Evolutionary conservation across 2,797 vertebrate species (phyloP), one percentile per base, ranked within the genome.

Genomic region (Neopelma chrysocephalum): DNA sequence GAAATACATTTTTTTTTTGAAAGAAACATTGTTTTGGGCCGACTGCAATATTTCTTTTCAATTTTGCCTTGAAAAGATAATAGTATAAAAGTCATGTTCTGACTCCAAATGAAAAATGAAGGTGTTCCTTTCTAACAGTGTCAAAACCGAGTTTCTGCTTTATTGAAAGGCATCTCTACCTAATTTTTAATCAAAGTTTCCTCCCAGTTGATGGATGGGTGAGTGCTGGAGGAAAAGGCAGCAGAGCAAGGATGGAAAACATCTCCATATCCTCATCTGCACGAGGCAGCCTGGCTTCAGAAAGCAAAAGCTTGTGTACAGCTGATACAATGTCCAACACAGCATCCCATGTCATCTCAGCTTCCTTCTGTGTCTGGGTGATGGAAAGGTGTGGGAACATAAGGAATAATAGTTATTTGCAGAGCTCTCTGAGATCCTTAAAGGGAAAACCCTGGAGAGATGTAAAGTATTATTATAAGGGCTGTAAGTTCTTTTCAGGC

Each of bases 401-500:
- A 29, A 84, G 79, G 88, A 82, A 79, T 90, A 88, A 58, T 12
- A 58, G 91, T 64, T 94, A 88, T 91, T 94, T 89, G 86, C 57
- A 60, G 66, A 80, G 62, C 66, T 89, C 82, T 94, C 93, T 71
- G 92, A 95, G 79, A 94, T 89, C 87, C 79, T 96, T 75, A 62
- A 54, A 81, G 50, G 48, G 32, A 88, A 92, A 82, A 36, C 91
- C 61, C 86, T 15, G 60, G 92, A 66, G 96, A 85, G 85, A 93
- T 78, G 25, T 82, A 51, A 94, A 82, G 47, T 57, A 5, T 91
- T 91, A 89, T 94, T 87, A 64, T 81, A 86, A 95, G 83, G 88
- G 66, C 77, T 93, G 60, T 38, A 76, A 64, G 91, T 91, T 95
- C 94, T 96, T 96, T 76, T 61, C 79, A 91, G 93, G 77, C 57